Evolutionary conservation across 2,797 vertebrate genomes (phyloP), one percentile per base, ranked within the genome.

Genomic region (Hoplostethus mediterraneus): DNA sequence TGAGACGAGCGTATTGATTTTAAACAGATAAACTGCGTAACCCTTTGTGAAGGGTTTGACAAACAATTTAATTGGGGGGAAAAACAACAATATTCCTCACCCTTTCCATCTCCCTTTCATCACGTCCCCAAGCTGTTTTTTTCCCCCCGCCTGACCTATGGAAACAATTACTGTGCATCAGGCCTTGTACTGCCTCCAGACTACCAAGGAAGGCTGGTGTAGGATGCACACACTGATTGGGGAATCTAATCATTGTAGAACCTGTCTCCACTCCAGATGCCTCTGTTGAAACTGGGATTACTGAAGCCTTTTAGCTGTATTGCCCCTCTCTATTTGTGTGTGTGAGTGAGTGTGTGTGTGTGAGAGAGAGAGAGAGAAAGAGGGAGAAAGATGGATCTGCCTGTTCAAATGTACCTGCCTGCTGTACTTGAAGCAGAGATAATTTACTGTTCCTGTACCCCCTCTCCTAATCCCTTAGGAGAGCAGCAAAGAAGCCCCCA

Each of bases 1-100:
- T 61, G 84, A 92, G 89, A 92, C 90, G 79, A 67, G 83, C 74
- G 80, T 89, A 94, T 94, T 89, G 93, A 94, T 94, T 93, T 91
- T 88, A 92, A 89, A 92, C 85, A 90, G 91, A 94, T 92, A 94
- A 94, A 93, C 90, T 87, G 85, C 62, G 83, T 93, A 91, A 92
- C 92, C 92, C 89, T 89, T 87, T 91, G 89, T 92, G 90, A 92
- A 91, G 88, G 91, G 84, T 92, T 91, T 92, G 91, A 92, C 90
- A 92, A 93, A 92, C 92, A 92, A 92, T 94, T 93, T 93, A 93
- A 92, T 93, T 92, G 91, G 89, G 72, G 77, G 72, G 67, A 48
- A 68, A 84, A 84, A 89, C 89, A 89, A 89, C 90, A 88, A 87
- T 87, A 90, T 90, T 87, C 90, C 74, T 89, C 80, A 83, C 79